Evolutionary conservation across 2,888 invertebrate species (phyloP), one percentile per base, ranked within the genome.

Genomic region (Rhamphomyia laevipes): DNA sequence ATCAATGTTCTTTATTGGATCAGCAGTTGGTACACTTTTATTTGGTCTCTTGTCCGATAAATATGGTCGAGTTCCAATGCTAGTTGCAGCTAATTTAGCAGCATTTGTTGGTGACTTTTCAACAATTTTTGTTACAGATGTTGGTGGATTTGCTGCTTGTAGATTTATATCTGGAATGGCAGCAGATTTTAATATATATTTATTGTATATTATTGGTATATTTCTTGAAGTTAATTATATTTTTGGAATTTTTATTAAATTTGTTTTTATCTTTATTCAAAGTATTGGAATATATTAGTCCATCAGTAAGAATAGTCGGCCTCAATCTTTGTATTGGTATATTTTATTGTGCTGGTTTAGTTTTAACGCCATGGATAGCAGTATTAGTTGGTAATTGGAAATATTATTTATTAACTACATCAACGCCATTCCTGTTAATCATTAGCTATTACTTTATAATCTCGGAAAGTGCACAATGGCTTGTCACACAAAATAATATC

Each of bases 131-230:
- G 68, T 74, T 3, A 61, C 52, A 11, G 64, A 67, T 47, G 64
- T 73, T 46, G 58, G 66, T 1, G 59, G 67, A 41, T 80, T 76
- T 64, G 68, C 72, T 1, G 50, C 68, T 2, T 71, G 74, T 17
- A 66, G 80, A 50, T 76, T 80, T 55, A 56, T 78, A 23, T 74
- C 78, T 2, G 80, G 80, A 12, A 61, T 75, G 48, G 77, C 77
- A 9, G 77, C 75, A 15, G 78, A 78, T 57, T 72, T 73, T 4
- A 74, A 76, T 56, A 77, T 75, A 57, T 69, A 73, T 31, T 72
- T 78, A 62, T 77, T 78, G 76, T 78, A 77, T 51, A 78, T 78
- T 52, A 70, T 78, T 56, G 75, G 77, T 76, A 60, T 63, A 27
- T 27, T 27, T 27, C 9, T 7, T 27, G 4, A 27, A 27, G 61